These are phyloP conservation scores for Paraplagusia blochii DNA, from an alignment of 2,113 vertebrate species.

Conservation along the genomic window DNA sequence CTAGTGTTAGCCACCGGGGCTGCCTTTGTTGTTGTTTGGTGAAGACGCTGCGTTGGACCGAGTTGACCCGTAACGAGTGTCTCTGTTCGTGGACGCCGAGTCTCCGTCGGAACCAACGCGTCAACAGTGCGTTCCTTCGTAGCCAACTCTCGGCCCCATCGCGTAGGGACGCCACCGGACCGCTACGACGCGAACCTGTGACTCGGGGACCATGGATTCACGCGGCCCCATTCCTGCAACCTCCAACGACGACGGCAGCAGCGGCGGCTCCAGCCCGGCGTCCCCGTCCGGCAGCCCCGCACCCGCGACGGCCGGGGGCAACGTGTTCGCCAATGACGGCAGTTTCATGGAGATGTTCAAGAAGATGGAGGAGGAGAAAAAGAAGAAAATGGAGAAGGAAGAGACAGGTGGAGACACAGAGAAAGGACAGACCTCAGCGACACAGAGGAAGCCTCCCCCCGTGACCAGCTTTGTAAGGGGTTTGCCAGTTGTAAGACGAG, in stretches of 20 bases:
- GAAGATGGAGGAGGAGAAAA: slow-evolving; percentile 81
- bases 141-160: slow-evolving; percentile 2
- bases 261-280: slow-evolving; percentile 70
- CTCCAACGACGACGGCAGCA: slow-evolving; percentile 46
- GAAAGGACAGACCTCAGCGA: slow-evolving; percentile 66
- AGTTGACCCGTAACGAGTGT: too few species aligned
- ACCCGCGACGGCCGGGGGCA: slow-evolving; percentile 60
- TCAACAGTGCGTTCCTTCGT: background rate
- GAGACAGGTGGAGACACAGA: slow-evolving; percentile 56
- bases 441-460: slow-evolving; percentile 71
- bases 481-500: slow-evolving; percentile 74
- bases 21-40: slow-evolving; percentile 40
- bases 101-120: background rate
- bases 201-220: slow-evolving; percentile 57
- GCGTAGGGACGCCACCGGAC: too few species aligned
- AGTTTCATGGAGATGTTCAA: slow-evolving; percentile 97
- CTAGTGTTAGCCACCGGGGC: slow-evolving; percentile 57
- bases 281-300: slow-evolving; percentile 66
- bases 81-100: too few species aligned
- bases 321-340: slow-evolving; percentile 92
- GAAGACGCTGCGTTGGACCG: too few species aligned
- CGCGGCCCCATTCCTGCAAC: slow-evolving; percentile 27
- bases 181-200: too few species aligned
- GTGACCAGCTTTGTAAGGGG: slow-evolving; percentile 82
- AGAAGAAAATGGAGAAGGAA: slow-evolving; percentile 60